Percentiles rank a stretch among this genome's conserved stretches.
Evolutionary conservation across 2,888 invertebrate genomes (phyloP).

Genomic region (Acronicta psi): DNA sequence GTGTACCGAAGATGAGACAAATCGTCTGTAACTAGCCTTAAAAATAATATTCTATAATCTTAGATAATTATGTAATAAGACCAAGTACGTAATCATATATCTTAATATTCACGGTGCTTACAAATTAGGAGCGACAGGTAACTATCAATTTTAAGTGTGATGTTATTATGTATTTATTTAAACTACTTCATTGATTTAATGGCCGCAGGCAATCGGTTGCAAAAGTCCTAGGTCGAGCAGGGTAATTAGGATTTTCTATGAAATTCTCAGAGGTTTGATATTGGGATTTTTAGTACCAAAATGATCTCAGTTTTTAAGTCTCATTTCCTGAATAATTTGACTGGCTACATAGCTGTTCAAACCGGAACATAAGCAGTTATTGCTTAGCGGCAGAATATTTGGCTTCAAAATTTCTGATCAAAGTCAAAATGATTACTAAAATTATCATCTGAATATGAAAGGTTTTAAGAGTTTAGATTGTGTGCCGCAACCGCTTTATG

Average conservation of each 20-base stretch:
- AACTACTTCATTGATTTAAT: not conserved
- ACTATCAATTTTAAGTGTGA: constrained; percentile 8
- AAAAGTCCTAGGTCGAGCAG: not conserved
- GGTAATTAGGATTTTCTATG: not conserved
- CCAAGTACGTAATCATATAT: constrained; percentile 26
- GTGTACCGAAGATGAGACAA: not conserved
- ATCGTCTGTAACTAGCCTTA: constrained; percentile 25
- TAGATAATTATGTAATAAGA: not conserved
- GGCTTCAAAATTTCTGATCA: too few species aligned
- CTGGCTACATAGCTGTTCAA: too few species aligned
- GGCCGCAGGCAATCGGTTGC: too few species aligned
- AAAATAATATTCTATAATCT: not conserved
- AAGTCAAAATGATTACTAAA: too few species aligned
- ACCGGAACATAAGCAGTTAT: too few species aligned
- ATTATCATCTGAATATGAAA: too few species aligned
- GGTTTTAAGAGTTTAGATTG: too few species aligned
- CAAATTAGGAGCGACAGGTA: constrained; percentile 19
- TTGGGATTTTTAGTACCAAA: too few species aligned
- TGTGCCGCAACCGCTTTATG: too few species aligned
- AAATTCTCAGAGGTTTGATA: not conserved
- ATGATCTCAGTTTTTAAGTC: too few species aligned
- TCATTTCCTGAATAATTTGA: too few species aligned
- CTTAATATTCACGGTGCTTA: constrained; percentile 20
- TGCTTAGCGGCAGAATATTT: too few species aligned
- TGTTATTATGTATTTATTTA: constrained; percentile 1